Percentiles rank a stretch among this genome's conserved stretches.
These are phyloP conservation scores for Nymphicus hollandicus DNA, from an alignment of 2,113 vertebrate species.

Conservation along the genomic window DNA sequence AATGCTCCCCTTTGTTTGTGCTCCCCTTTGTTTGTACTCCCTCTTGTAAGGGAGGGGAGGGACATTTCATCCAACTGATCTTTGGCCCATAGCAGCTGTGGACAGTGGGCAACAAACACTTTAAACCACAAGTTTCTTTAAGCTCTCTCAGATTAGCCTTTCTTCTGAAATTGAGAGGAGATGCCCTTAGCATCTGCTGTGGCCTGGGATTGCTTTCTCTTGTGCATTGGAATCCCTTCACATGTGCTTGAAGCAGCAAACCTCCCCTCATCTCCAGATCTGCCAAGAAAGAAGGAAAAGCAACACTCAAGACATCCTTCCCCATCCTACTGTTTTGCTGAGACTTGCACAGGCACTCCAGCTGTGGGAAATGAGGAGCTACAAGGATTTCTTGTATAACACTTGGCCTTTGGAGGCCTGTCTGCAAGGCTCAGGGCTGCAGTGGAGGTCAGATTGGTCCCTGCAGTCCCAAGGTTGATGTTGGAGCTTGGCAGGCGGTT, in stretches of 20 bases:
- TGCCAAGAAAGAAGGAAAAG: neutral
- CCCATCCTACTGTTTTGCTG: neutral
- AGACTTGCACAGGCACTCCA: neutral
- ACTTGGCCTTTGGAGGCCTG: neutral
- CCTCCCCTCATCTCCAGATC: neutral
- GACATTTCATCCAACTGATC: neutral
- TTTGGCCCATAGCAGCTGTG: neutral
- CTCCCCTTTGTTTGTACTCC: neutral
- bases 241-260: neutral
- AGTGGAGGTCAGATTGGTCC: neutral
- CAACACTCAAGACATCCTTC: neutral
- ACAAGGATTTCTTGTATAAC: fast-evolving
- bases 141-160: neutral
- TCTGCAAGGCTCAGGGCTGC: neutral
- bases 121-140: neutral
- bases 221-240: neutral
- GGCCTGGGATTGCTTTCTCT: neutral
- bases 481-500: neutral
- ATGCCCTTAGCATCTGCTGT: neutral
- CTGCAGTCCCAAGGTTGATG: neutral
- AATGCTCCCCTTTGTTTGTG: neutral
- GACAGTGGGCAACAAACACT: neutral
- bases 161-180: neutral
- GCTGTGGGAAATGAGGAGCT: neutral
- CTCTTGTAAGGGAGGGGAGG: neutral